Evolutionary conservation across 2,113 vertebrate genomes (phyloP), one percentile per base, ranked within the genome.

Genomic region (Poecilia latipinna): DNA sequence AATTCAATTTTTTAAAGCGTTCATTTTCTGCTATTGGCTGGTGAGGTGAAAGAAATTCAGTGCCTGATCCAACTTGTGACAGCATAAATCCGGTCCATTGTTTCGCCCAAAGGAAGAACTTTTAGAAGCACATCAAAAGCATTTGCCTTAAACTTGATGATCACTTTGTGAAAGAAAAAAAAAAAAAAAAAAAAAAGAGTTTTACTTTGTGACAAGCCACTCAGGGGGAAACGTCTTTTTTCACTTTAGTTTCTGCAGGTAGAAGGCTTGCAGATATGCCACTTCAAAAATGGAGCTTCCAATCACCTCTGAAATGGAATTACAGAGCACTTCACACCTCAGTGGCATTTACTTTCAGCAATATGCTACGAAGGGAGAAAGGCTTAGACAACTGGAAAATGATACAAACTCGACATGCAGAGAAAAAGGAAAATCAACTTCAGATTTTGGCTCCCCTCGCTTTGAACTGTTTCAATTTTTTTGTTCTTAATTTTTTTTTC

Each of bases 231-330:
- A 89, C 85, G 82, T 84, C 80, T 80, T 85, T 85, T 85, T 80
- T 91, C 84, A 78, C 80, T 78, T 88, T 33, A 33, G 82, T 78
- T 86, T 84, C 83, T 88, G 85, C 83, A 87, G 89, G 78, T 89
- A 82, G 85, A 80, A 80, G 80, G 70, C 62, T 75, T 62, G 77
- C 79, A 87, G 86, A 91, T 82, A 65, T 51, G 73, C 42, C 77
- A 69, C 85, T 84, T 89, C 68, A 73, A 84, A 79, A 87, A 84
- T 68, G 83, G 65, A 82, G 83, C 61, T 57, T 88, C 84, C 78
- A 83, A 82, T 92, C 84, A 87, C 84, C 85, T 91, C 82, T 80
- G 82, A 91, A 93, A 91, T 86, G 80, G 82, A 91, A 93, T 89
- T 86, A 92, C 68, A 67, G 77, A 81, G 75, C 80, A 80, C 88